phyloP scores from a whole-genome alignment of 2,113 vertebrate species.

The Stegostoma tigrinum region DNA sequence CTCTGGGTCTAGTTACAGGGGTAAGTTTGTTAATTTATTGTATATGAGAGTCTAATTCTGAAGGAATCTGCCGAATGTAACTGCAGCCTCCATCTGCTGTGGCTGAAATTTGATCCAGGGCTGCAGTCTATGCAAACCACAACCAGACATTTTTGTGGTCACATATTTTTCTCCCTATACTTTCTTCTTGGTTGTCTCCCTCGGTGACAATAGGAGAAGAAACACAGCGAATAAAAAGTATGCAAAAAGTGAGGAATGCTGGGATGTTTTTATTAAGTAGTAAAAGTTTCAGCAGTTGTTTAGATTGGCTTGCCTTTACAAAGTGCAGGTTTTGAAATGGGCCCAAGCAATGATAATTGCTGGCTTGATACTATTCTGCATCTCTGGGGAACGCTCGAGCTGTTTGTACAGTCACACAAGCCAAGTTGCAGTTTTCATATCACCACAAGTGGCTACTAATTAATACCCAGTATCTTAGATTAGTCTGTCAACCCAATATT shows the following conservation, averaged over 20 bases:
- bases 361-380: background rate
- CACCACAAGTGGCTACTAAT: background rate
- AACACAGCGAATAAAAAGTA: background rate
- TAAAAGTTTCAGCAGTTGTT: background rate
- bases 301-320: background rate
- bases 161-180: background rate
- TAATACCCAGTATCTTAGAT: background rate
- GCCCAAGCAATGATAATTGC: background rate
- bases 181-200: background rate
- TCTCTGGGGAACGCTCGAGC: background rate
- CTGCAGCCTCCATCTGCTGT: background rate
- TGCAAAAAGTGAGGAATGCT: background rate
- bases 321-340: background rate
- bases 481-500: background rate
- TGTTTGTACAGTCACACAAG: background rate
- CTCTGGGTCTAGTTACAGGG: conserved; percentile 7
- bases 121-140: background rate
- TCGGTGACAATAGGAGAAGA: too few species aligned
- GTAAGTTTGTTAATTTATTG: background rate
- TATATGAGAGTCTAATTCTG: background rate
- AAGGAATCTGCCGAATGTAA: background rate
- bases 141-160: background rate
- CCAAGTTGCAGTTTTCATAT: background rate
- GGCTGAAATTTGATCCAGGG: background rate
- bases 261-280: background rate